Conservation (phyloP, 2,888 invertebrate genomes). For the Acanthococcus lagerstroemiae region DNA sequence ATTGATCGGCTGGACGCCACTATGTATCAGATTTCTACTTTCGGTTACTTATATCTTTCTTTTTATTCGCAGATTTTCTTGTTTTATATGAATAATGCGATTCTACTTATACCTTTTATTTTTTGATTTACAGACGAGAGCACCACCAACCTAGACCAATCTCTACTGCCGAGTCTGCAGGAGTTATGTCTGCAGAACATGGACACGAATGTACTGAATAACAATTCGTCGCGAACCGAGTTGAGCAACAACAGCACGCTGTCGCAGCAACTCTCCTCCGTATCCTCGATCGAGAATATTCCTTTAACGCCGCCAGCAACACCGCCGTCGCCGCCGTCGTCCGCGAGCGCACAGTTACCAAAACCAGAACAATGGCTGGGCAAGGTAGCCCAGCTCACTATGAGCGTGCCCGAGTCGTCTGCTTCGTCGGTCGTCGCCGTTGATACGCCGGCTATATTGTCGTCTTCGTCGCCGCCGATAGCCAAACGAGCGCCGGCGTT, state of each 20-base stretch:
- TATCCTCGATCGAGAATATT: conserved; percentile 11
- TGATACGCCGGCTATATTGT: conserved; percentile 35
- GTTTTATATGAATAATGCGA: too few species aligned
- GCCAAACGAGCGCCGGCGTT: conserved; percentile 45
- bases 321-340: conserved; percentile 38
- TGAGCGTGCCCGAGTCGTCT: conserved; percentile 39
- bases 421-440: conserved; percentile 35
- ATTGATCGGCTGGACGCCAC: too few species aligned
- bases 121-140: not conserved
- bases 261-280: not conserved
- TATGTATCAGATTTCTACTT: too few species aligned
- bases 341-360: conserved; percentile 44
- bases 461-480: conserved; percentile 47
- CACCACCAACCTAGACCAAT: not conserved
- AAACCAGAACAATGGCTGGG: conserved; percentile 78
- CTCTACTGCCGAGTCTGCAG: not conserved
- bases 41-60: too few species aligned
- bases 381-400: conserved; percentile 54
- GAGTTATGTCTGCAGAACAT: not conserved
- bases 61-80: too few species aligned
- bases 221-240: not conserved
- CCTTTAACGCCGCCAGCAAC: conserved; percentile 33
- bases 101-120: too few species aligned
- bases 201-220: conserved; percentile 12
- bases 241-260: not conserved